Evolutionary conservation across 2,888 invertebrate genomes (phyloP).

Genomic region (Tipula helvola): DNA sequence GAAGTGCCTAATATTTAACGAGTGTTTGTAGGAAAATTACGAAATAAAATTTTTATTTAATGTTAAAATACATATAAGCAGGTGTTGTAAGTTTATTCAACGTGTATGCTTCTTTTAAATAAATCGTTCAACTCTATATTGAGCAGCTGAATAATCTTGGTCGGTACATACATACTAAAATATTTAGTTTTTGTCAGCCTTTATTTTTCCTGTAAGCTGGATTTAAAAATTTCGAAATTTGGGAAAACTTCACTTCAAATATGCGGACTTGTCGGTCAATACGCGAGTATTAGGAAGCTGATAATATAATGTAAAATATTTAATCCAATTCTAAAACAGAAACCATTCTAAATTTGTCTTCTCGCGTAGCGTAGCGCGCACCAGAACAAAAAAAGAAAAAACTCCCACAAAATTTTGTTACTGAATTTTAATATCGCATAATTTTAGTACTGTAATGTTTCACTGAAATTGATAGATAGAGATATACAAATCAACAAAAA

Average conservation of each 20-base stretch:
- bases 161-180: too few species aligned
- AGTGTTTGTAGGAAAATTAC: neutral
- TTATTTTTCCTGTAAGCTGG: too few species aligned
- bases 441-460: neutral
- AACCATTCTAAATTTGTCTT: neutral
- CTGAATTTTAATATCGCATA: neutral
- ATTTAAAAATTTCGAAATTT: too few species aligned
- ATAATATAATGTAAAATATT: neutral
- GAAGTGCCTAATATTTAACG: neutral
- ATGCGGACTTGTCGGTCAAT: too few species aligned
- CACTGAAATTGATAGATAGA: neutral
- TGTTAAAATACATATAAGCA: neutral
- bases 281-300: neutral
- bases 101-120: neutral
- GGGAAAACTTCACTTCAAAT: too few species aligned
- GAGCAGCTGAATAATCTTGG: neutral
- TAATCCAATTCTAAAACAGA: too few species aligned
- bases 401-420: neutral
- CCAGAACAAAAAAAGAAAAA: neutral
- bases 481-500: neutral
- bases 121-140: neutral
- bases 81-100: neutral
- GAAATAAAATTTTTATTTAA: neutral
- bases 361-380: neutral
- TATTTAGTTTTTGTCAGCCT: too few species aligned